These are phyloP conservation scores for Zophobas atratus DNA, from an alignment of 1,140 invertebrate genomes.

Conservation along the genomic window DNA sequence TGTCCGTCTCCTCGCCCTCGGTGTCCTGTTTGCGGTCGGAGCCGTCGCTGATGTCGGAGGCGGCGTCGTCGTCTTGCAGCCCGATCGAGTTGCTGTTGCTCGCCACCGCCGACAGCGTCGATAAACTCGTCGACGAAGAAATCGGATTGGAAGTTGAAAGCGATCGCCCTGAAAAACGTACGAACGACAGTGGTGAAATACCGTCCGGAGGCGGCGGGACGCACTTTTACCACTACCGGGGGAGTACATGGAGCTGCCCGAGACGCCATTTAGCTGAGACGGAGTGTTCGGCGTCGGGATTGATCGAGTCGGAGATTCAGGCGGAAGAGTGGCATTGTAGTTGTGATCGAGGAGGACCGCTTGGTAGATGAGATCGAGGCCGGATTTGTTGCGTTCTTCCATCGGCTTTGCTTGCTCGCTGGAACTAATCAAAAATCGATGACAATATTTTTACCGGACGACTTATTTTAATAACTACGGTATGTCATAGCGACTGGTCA, in stretches of 20 bases:
- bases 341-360: slow-evolving; percentile 87
- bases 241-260: slow-evolving; percentile 54
- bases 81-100: slow-evolving; percentile 55
- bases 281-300: slow-evolving; percentile 68
- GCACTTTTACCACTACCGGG: slow-evolving; percentile 52
- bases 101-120: slow-evolving; percentile 51
- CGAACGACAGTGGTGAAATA: neutral
- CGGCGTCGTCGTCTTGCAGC: slow-evolving; percentile 74
- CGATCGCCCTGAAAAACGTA: slow-evolving; percentile 51
- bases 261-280: slow-evolving; percentile 64
- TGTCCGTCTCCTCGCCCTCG: slow-evolving; percentile 90
- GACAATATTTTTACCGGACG: no score
- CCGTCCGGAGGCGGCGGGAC: neutral
- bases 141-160: slow-evolving; percentile 54
- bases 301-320: slow-evolving; percentile 72
- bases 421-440: slow-evolving; percentile 6
- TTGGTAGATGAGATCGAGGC: slow-evolving; percentile 68
- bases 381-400: slow-evolving; percentile 60
- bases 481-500: slow-evolving; percentile 1
- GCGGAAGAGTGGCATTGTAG: slow-evolving; percentile 81
- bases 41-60: slow-evolving; percentile 76
- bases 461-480: neutral
- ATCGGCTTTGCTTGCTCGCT: slow-evolving; percentile 45
- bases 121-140: slow-evolving; percentile 51
- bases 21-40: slow-evolving; percentile 73